Evolutionary conservation across 2,888 invertebrate species (phyloP), one percentile per base, ranked within the genome.

Genomic region (Lycaena phlaeas): DNA sequence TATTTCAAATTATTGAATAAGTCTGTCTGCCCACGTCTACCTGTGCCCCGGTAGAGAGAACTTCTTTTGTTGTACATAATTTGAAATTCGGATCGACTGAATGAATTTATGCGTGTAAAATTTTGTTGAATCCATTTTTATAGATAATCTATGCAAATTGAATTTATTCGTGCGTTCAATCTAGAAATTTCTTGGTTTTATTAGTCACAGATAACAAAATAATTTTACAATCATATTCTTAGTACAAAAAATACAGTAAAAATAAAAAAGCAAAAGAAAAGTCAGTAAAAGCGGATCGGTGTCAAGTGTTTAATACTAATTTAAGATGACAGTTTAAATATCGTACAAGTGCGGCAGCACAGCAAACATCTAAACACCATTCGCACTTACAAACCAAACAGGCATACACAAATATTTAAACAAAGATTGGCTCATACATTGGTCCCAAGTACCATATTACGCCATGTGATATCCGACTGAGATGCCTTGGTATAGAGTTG

Each of bases 1-100:
- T 78, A 79, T 77, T 79, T 77, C 73, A 70, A 76, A 79, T 82
- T 78, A 78, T 79, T 84, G 79, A 81, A 84, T 79, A 75, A 75
- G 77, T 73, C 68, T 67, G 65, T 68, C 78, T 73, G 73, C 72
- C 76, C 75, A 73, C 76, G 74, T 82, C 77, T 81, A 82, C 81
- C 82, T 82, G 81, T 68, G 60, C 63, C 52, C 56, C 42, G 43
- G 36, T 44, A 41, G 46, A 45, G 49, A 39, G 50, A 40, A 50
- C 50, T 54, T 49, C 56, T 73, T 77, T 78, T 76, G 68, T 76
- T 71, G 62, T 62, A 34, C 22, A 18, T 34, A 64, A 64, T 66
- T 66, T 59, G 58, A 59, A 68, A 65, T 66, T 62, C 59, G 61
- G 62, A 64, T 64, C 57, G 58, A 54, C 57, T 64, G 68, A 73